Evolutionary conservation across 2,113 vertebrate species (phyloP).

Genomic region (Pollimyrus isidori): DNA sequence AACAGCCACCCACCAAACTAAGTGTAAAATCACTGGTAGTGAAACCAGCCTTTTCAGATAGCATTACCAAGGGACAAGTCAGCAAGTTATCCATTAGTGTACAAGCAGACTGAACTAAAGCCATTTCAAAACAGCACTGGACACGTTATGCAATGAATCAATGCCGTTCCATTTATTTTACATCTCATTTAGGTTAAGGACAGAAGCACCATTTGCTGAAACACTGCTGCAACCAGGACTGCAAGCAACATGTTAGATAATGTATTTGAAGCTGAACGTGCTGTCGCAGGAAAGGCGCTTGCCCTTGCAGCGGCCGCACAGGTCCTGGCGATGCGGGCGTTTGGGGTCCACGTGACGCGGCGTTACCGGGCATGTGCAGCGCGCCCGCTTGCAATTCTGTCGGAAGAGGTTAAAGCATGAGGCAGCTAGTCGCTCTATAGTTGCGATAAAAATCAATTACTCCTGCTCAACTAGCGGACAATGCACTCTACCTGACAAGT

Average conservation of each 20-base stretch:
- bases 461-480: neutral
- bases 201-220: conserved; percentile 14
- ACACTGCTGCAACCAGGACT: neutral
- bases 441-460: neutral
- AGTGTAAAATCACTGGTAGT: neutral
- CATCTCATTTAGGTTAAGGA: neutral
- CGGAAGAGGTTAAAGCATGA: neutral
- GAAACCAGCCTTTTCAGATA: neutral
- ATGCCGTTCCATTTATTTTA: neutral
- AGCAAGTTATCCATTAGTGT: no score
- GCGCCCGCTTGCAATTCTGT: conserved; percentile 83
- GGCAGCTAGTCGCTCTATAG: neutral
- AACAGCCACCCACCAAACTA: neutral
- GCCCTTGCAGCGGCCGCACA: conserved; percentile 93
- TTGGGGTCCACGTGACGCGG: conserved; percentile 90
- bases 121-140: neutral
- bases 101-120: neutral
- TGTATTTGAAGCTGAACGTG: conserved; percentile 97
- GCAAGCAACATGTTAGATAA: conserved; percentile 62
- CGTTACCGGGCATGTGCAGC: conserved; percentile 78
- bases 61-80: no score
- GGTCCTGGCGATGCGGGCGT: conserved; percentile 87
- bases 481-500: conserved; percentile 76
- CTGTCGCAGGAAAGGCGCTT: conserved; percentile 92
- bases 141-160: neutral